Evolutionary conservation across 2,113 vertebrate species (phyloP), one percentile per base, ranked within the genome.

Genomic region (Ascaphus truei): DNA sequence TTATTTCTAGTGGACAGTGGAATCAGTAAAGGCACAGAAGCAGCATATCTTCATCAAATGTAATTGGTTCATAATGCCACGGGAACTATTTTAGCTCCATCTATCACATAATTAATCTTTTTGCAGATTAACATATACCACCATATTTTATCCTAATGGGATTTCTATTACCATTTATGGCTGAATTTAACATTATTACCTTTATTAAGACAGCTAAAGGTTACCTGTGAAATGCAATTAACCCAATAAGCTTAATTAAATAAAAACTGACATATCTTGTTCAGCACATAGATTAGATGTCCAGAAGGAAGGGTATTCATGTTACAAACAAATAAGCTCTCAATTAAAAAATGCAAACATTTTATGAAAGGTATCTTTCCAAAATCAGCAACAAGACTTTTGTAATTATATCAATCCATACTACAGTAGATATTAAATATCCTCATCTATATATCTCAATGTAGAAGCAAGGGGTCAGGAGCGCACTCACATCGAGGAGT

Each of bases 221-320:
- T 68, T 59, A 33, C 30, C 20, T 67, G 39, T 57, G 52, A 45
- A 57, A 57, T 57, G 56, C 43, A 57, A 57, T 57, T 63, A 63
- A 57, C 29, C 36, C 25, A 3, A 57, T 57, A n/a, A 34, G 34
- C 41, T 37, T 58, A 50, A 36, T 36, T 16, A 20, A 7, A 59
- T 68, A 37, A 33, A n/a, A 48, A 37, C 9, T 59, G 55, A 13
- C 65, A 58, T 26, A 55, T 7, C 7, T 7, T 5, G 11, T 34
- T 7, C 5, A 5, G 31, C 31, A 5, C 31, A 34, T n/a, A n/a
- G n/a, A n/a, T n/a, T n/a, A n/a, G n/a, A n/a, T n/a, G n/a, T n/a
- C n/a, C n/a, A n/a, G n/a, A n/a, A n/a, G n/a, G n/a, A n/a, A n/a
- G n/a, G n/a, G n/a, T n/a, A n/a, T n/a, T n/a, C n/a, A n/a, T n/a